Base-by-base conservation (phyloP, 2,797 vertebrate genomes). In the Muscicapa comitata region DNA sequence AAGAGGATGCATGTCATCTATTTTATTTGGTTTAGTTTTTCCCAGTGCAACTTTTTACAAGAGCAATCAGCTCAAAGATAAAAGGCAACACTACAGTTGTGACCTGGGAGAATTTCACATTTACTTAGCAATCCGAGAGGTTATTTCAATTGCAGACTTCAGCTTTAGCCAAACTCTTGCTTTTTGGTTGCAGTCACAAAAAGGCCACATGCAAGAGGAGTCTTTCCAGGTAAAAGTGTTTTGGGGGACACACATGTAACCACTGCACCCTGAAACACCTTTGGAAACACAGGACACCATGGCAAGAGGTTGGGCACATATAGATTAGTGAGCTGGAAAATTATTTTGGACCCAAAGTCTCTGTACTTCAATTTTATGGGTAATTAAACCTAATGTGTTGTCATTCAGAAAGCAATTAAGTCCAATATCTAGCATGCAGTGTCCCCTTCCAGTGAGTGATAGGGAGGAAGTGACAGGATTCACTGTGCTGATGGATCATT, bases 251-350 rank as follows among this genome's bases (percentile, higher is more conserved):
- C 17, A 6, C 3, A 3, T 50, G 37, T 48, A 75, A 51, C 62
- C 79, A 85, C 37, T 54, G 87, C 35, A 77, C 71, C 73, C 89
- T 88, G 65, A 84, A 65, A 86, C 18, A 57, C 76, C 94, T 96
- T 90, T 95, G 95, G 95, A 97, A 83, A 78, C 25, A 61, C 38
- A 80, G 88, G 88, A 77, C 23, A 40, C 47, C 53, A 42, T 48
- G 55, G 70, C 2, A 3, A 86, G 87, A 78, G 77, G 55, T 58
- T 95, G 75, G 87, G 48, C 88, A 94, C 94, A 81, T 93, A 96
- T 83, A 96, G 92, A 96, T 93, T 92, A 96, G 82, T 70, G 94
- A 97, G 91, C 90, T 94, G 93, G 94, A 96, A 97, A 97, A 97
- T 97, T 91, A 97, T 97, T 96, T 97, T 95, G 96, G 94, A 93